These are phyloP conservation scores for Proctacanthus coquilletti DNA, from an alignment of 1,140 invertebrate genomes.

Conservation along the genomic window DNA sequence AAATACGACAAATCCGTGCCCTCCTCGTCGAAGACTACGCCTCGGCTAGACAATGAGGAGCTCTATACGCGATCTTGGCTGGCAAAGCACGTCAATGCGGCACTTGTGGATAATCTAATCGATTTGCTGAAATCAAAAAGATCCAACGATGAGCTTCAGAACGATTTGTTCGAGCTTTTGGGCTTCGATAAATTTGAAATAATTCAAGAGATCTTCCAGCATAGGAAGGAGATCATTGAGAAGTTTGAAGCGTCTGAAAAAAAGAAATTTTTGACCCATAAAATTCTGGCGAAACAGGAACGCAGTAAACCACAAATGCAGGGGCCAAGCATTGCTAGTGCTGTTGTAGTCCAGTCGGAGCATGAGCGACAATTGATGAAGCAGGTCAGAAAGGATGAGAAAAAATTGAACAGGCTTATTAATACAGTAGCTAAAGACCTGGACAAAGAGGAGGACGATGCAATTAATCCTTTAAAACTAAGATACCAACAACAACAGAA, in stretches of 20 bases:
- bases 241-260: constrained; percentile 28
- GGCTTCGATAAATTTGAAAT: constrained; percentile 81
- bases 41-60: background rate
- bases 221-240: constrained; percentile 43
- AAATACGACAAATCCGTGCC: constrained; percentile 24
- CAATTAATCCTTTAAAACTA: constrained; percentile 29
- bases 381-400: constrained; percentile 76
- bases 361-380: constrained; percentile 69
- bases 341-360: constrained; percentile 66
- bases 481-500: constrained; percentile 33
- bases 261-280: constrained; percentile 12
- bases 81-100: constrained; percentile 38
- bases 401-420: constrained; percentile 50
- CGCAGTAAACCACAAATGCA: constrained; percentile 12
- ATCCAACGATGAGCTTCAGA: constrained; percentile 60
- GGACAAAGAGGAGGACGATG: constrained; percentile 34
- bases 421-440: constrained; percentile 32
- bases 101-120: constrained; percentile 43
- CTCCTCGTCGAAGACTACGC: background rate
- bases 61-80: constrained; percentile 28
- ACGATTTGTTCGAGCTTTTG: constrained; percentile 74
- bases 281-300: constrained; percentile 19
- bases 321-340: constrained; percentile 18
- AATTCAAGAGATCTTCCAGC: constrained; percentile 58
- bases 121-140: constrained; percentile 43